Evolutionary conservation across 2,888 invertebrate species (phyloP).

Genomic region (Steinernema carpocapsae): DNA sequence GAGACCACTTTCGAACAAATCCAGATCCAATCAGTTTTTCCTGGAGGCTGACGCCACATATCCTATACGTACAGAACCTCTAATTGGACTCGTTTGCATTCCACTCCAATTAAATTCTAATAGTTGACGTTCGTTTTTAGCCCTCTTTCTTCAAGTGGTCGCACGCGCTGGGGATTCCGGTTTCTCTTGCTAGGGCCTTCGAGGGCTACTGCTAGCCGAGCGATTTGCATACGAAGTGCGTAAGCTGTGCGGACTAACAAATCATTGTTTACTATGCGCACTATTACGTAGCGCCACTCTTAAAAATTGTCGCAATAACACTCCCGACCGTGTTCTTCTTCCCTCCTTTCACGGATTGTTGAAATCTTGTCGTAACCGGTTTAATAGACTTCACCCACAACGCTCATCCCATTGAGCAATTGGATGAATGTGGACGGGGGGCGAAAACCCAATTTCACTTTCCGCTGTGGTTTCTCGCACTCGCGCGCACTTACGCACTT

Average conservation of each 20-base stretch:
- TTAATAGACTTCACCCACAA: constrained; percentile 17
- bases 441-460: constrained; percentile 30
- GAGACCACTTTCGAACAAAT: no score
- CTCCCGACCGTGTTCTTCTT: no score
- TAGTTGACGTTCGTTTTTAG: not conserved
- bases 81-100: constrained; percentile 19
- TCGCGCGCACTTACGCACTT: constrained; percentile 12
- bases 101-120: not conserved
- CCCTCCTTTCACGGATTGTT: not conserved
- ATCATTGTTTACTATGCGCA: no score
- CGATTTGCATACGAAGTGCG: no score
- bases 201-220: no score
- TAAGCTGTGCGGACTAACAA: no score
- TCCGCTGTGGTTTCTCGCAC: constrained; percentile 15
- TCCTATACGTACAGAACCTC: not conserved
- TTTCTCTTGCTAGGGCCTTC: no score
- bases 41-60: no score
- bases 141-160: not conserved
- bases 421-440: constrained; percentile 6
- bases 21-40: no score
- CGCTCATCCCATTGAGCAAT: constrained; percentile 28
- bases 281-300: no score
- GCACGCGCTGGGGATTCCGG: not conserved
- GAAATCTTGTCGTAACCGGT: constrained; percentile 23
- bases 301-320: no score